Evolutionary conservation across 2,113 vertebrate genomes (phyloP), one percentile per base, ranked within the genome.

Genomic region (Gallinago jamesoni): DNA sequence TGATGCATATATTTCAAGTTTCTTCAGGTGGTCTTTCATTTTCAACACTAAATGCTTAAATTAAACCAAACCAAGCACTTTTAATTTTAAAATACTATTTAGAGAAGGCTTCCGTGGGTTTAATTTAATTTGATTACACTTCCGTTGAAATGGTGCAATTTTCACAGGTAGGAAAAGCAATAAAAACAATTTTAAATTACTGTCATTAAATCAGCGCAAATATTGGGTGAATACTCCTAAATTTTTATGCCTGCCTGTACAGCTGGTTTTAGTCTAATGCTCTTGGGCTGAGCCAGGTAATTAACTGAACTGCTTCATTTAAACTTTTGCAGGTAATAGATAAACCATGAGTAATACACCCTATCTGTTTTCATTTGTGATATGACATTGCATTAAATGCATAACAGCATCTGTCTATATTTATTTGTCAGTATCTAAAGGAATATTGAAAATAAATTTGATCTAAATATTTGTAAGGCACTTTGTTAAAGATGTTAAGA

Each of bases 261-360:
- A 87, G 45, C 69, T 91, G 43, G 22, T 74, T 94, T 93, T 68
- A 87, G 72, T 31, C 73, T 89, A 93, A 76, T 81, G 37, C 77
- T 56, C 47, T 91, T 59, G 50, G 68, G 50, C 64, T 80, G 55
- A 88, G 62, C n/a, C 55, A 37, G 20, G 11, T 89, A 87, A 84
- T 96, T 87, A 86, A 76, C 79, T 52, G 74, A 87, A 77, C 37
- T 77, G 63, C 47, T 87, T 94, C 16, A 63, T 87, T 96, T 77
- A 67, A 91, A 70, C 19, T 89, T 21, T 78, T 87, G 33, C 73
- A 94, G 60, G 68, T 74, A 89, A 67, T 22, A 74, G 41, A 53
- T 17, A 84, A 91, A 62, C 63, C 27, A 48, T 27, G 63, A 86
- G 33, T 63, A 76, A 73, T 60, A 45, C 17, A 67, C 37, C 2